phyloP scores from a whole-genome alignment of 2,797 vertebrate species.

The Hylomyscus alleni region DNA sequence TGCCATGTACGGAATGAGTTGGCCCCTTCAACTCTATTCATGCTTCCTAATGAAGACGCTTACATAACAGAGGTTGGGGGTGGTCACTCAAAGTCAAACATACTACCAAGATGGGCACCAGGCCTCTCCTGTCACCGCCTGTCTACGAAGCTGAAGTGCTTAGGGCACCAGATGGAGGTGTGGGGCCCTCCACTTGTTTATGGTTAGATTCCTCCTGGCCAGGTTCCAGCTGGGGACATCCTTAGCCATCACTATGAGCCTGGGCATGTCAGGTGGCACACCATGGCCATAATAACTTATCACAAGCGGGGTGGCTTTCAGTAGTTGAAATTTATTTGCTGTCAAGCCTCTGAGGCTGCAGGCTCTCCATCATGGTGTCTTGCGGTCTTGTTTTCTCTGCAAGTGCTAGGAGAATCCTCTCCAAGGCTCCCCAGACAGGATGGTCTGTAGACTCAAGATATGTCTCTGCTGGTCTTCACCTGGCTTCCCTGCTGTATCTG shows the following conservation, averaged over 20 bases:
- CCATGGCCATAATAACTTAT: too few species aligned
- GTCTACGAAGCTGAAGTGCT: accelerated
- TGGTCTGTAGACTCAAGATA: background rate
- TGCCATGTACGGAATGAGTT: accelerated
- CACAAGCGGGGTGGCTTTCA: background rate
- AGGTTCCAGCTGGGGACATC: background rate
- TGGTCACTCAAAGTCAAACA: background rate
- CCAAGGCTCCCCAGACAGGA: background rate
- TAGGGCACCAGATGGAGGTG: accelerated
- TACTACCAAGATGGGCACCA: background rate
- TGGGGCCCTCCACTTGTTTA: accelerated
- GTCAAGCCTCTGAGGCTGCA: background rate
- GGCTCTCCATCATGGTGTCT: too few species aligned
- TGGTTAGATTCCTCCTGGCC: background rate
- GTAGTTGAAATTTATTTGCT: background rate
- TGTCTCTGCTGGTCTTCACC: accelerated
- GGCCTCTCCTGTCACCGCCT: background rate
- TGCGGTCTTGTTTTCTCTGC: accelerated
- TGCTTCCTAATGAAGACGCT: accelerated
- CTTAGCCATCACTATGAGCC: background rate
- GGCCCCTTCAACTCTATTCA: accelerated
- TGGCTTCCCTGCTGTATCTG: background rate
- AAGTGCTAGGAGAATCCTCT: background rate
- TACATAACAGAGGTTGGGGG: accelerated
- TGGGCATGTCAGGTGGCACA: accelerated